These are phyloP conservation scores for Perccottus glenii DNA, from an alignment of 2,113 vertebrate genomes.

Conservation along the genomic window DNA sequence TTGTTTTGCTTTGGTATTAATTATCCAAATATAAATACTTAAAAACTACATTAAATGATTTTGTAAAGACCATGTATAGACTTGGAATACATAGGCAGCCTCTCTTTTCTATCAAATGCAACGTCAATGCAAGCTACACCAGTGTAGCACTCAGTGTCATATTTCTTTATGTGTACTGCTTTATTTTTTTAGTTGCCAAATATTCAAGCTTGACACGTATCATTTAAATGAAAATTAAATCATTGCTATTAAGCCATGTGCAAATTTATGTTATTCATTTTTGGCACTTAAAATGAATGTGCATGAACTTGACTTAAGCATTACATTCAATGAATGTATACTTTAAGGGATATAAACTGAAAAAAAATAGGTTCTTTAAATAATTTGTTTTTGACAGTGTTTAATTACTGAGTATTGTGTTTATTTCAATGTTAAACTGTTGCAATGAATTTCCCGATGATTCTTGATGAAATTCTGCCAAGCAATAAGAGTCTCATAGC, in stretches of 20 bases:
- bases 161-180: background rate
- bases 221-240: background rate
- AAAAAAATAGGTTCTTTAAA: background rate
- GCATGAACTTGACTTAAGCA: background rate
- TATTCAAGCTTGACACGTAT: background rate
- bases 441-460: no score
- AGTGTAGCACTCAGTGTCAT: background rate
- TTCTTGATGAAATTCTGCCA: no score
- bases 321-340: background rate
- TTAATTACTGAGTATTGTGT: background rate
- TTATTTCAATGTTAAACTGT: background rate
- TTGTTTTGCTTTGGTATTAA: constrained; percentile 10
- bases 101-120: constrained; percentile 5
- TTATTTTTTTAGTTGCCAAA: background rate
- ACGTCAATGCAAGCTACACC: constrained; percentile 2
- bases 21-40: background rate
- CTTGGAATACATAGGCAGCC: background rate
- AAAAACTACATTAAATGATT: background rate
- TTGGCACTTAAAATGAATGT: background rate
- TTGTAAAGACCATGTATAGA: background rate
- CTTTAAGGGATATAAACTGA: background rate
- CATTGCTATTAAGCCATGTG: background rate
- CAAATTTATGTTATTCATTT: background rate
- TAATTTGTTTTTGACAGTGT: background rate
- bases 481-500: no score